Evolutionary conservation across 2,797 vertebrate species (phyloP), one percentile per base, ranked within the genome.

Genomic region (Pantherophis vulpinus): DNA sequence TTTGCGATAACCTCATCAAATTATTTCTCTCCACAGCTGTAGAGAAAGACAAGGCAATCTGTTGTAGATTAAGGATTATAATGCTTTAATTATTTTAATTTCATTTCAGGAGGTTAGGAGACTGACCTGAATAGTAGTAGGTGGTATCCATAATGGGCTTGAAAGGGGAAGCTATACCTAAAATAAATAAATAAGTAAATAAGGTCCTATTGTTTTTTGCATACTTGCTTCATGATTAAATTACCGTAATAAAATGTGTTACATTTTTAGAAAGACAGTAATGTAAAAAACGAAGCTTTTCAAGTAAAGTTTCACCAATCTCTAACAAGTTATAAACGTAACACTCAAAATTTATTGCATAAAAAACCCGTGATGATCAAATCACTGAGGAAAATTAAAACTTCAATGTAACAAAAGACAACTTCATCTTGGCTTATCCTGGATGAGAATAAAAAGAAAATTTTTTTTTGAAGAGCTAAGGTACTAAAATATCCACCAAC

Each of bases 1-100:
- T 99, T 97, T 99, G 99, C 63, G 99, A 99, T 95, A 99, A 98
- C 95, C 99, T 98, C 99, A 99, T 99, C 98, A 99, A 97, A 97
- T 99, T 99, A 97, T 99, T 99, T 96, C 99, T 98, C 98, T 99
- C 99, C 96, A 99, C 99, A 97, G 99, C 99, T 99, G 94, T 87
- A 93, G 20, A 97, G 88, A 88, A 96, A 97, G 87, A 92, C 94
- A 91, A 12, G 25, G 12, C 51, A 86, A n/a, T 63, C 12, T 7
- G 10, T 13, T 83, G 66, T 18, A 94, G 94, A 47, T 10, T 47
- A 83, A 47, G 79, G 10, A 25, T 47, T 3, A 5, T 16, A 47
- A n/a, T 1, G 6, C 23, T 92, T 37, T 37, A 1, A 55, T 9
- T 83, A n/a, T 93, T 66, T 89, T 59, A 59, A 93, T 96, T 66